These are phyloP conservation scores for Beaufortia kweichowensis DNA, from an alignment of 2,113 vertebrate genomes.

Conservation along the genomic window DNA sequence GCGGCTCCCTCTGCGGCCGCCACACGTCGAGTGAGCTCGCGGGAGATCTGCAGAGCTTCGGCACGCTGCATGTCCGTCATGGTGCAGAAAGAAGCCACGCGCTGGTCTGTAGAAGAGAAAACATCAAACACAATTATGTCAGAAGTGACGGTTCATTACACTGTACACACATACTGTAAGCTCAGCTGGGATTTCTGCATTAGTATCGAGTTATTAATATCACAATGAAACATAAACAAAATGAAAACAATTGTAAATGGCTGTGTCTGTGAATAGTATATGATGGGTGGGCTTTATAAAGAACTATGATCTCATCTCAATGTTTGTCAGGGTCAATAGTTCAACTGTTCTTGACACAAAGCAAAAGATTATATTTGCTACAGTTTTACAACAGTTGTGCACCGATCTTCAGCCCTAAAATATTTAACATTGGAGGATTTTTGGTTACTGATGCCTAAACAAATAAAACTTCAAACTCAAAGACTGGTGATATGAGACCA, in stretches of 20 bases:
- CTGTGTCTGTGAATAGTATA: too few relatives aligned
- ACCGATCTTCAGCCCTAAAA: background rate
- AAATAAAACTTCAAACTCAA: too few relatives aligned
- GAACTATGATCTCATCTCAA: too few relatives aligned
- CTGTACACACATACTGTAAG: background rate
- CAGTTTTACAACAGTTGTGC: too few relatives aligned
- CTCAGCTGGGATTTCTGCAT: background rate
- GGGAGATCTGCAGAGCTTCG: constrained; percentile 80
- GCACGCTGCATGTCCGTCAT: constrained; percentile 86
- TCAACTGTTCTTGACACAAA: too few relatives aligned
- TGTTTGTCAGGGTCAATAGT: too few relatives aligned
- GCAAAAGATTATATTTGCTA: too few relatives aligned
- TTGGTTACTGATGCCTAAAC: too few relatives aligned
- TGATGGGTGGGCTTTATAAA: too few relatives aligned
- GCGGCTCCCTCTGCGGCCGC: constrained; percentile 80
- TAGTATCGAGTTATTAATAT: background rate
- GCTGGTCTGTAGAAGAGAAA: constrained; percentile 81
- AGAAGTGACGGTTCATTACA: background rate
- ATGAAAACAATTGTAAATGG: background rate
- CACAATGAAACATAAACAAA: background rate
- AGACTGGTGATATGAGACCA: background rate
- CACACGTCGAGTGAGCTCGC: constrained; percentile 81
- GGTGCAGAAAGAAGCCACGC: constrained; percentile 90
- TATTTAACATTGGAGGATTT: too few relatives aligned
- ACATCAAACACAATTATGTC: background rate